Evolutionary conservation across 2,797 vertebrate species (phyloP), one percentile per base, ranked within the genome.

Genomic region (Sciurus vulgaris): DNA sequence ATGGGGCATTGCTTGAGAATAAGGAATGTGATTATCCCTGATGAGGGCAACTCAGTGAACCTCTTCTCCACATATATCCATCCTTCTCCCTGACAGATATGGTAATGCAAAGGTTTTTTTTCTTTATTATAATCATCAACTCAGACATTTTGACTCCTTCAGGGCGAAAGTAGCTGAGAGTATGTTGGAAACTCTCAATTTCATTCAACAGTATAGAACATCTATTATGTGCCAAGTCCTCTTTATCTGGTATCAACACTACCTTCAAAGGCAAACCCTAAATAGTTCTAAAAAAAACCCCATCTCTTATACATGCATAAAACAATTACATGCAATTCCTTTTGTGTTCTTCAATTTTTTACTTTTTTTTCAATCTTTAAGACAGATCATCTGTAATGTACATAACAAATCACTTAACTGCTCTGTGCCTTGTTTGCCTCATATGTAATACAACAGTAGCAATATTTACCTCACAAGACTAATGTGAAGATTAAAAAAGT

Each of bases 1-100:
- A 96, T 78, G 91, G 65, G 84, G 18, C 77, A 90, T 73, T 89
- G 61, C 82, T 78, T 95, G 93, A 91, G 96, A 97, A 97, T 91
- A 95, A 79, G 28, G 89, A 93, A 95, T 94, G 84, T 87, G 91
- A 97, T 97, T 97, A 94, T 82, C 20, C 22, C 59, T 65, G 86
- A 96, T 38, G 47, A 96, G 76, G 83, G 83, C 83, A 93, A 35
- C 79, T 72, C 70, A 67, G 67, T 74, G 69, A 96, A 84, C 93
- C 86, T 84, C 88, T 76, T 70, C 70, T 73, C 84, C 17, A 15
- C 6, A 30, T 82, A 78, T 59, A 96, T 47, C 77, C 84, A 93
- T 96, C 63, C 47, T 95, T 95, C 84, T 94, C 41, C 33, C 33
- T 96, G 97, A 91, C 94, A 96, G 92, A 59, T 91, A 94, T 56